phyloP scores from a whole-genome alignment of 1,140 invertebrate species.

The Periplaneta americana region DNA sequence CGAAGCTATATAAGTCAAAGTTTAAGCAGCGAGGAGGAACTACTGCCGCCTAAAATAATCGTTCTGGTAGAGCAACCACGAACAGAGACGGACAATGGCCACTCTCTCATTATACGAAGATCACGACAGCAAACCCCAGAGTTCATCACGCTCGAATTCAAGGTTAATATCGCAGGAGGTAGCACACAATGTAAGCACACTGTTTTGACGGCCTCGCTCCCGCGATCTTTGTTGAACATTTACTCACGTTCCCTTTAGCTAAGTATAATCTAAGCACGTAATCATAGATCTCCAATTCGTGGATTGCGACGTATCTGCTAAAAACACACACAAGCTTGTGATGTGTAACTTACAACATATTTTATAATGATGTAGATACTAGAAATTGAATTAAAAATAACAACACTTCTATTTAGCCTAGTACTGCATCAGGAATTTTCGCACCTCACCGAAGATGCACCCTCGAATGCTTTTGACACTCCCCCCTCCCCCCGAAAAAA shows the following conservation, averaged over 20 bases:
- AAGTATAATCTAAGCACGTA: too few species aligned
- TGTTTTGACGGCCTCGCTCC: too few species aligned
- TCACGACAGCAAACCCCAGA: neutral
- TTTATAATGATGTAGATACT: too few species aligned
- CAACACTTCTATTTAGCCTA: too few species aligned
- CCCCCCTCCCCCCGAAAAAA: too few species aligned
- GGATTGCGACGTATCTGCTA: too few species aligned
- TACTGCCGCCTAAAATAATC: neutral
- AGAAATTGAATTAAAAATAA: too few species aligned
- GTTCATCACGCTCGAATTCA: neutral
- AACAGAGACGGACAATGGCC: neutral
- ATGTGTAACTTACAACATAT: too few species aligned
- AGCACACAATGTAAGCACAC: neutral
- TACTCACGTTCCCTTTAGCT: neutral
- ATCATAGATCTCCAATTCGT: neutral
- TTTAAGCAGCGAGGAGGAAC: neutral
- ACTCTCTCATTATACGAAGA: neutral
- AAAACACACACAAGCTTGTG: too few species aligned
- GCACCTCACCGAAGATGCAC: too few species aligned
- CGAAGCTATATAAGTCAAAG: neutral
- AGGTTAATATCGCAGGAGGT: neutral
- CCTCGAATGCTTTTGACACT: too few species aligned
- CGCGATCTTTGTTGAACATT: neutral
- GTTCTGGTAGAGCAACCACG: neutral
- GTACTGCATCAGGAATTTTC: too few species aligned